Conservation (phyloP, 92 coral and sea anemone genomes). For the Diadumene lineata region DNA sequence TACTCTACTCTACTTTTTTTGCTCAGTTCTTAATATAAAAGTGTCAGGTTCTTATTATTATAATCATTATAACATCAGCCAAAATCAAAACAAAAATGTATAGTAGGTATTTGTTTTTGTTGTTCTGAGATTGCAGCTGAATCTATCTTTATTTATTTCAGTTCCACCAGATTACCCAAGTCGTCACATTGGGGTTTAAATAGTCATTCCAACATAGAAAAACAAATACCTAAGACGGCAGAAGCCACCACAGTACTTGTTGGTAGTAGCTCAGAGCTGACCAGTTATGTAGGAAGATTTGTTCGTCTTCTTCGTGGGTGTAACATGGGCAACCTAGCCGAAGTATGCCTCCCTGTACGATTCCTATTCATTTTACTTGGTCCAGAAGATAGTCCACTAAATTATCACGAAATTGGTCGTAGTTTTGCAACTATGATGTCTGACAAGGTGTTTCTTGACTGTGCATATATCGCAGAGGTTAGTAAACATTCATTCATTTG, state of each 20-base stretch:
- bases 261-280: slow-evolving; percentile 67
- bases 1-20: too few relatives aligned
- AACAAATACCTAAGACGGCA: slow-evolving; percentile 73
- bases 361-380: slow-evolving; percentile 85
- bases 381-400: slow-evolving; percentile 58
- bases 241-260: slow-evolving; percentile 95
- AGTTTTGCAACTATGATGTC: slow-evolving; percentile 91
- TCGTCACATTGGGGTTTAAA: not conserved
- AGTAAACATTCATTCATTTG: not conserved
- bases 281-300: slow-evolving; percentile 70
- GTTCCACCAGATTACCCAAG: not conserved
- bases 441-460: slow-evolving; percentile 76
- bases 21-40: too few relatives aligned
- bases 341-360: slow-evolving; percentile 85
- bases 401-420: slow-evolving; percentile 90
- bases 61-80: too few relatives aligned
- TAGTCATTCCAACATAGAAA: slow-evolving; percentile 50
- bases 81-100: too few relatives aligned
- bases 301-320: slow-evolving; percentile 87
- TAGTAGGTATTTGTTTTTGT: not conserved
- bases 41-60: too few relatives aligned
- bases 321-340: slow-evolving; percentile 83
- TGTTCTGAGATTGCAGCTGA: not conserved
- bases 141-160: not conserved
- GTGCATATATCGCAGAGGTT: slow-evolving; percentile 83